Evolutionary conservation across 2,888 invertebrate genomes (phyloP), one percentile per base, ranked within the genome.

Genomic region (Panzeria rudis): DNA sequence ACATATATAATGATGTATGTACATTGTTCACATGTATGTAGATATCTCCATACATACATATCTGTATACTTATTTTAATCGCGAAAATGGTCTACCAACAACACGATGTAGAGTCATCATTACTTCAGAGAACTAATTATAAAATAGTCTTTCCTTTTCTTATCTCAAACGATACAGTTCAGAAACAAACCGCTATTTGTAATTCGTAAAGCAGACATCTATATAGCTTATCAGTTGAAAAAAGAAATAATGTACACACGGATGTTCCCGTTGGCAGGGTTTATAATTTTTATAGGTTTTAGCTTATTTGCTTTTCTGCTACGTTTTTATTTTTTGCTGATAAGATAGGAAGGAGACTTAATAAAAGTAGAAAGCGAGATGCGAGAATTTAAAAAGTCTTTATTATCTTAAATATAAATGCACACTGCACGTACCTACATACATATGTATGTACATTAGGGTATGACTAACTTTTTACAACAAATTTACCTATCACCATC

Each of bases 261-360:
- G 41, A 50, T 73, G 66, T 73, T 59, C 66, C 29, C 66, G 50
- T 59, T 66, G 56, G 50, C 66, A 59, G 72, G 47, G 56, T 73
- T 72, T 41, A 64, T 47, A 76, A 56, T 59, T 86, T 84, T 88
- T 86, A 83, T 86, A 59, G 54, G 41, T 80, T 72, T 47, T 9
- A 72, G 64, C 72, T 79, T 86, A 73, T 83, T 83, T 80, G 64
- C 44, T 73, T 76, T 79, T 69, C 80, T 80, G 71, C 64, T 72
- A 71, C 56, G 78, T 75, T 79, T 71, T 59, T 47, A 5, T 47
- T 59, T 25, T 17, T 35, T 35, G 41, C 29, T 38, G 84, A 80
- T 79, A 71, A 76, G 79, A 84, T 84, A 76, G 75, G 44, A 69
- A 76, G 71, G 44, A 69, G 50, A 11, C n/a, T 17, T 32, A 71